phyloP scores from a whole-genome alignment of 2,113 vertebrate species.

The Gallinago undulata region DNA sequence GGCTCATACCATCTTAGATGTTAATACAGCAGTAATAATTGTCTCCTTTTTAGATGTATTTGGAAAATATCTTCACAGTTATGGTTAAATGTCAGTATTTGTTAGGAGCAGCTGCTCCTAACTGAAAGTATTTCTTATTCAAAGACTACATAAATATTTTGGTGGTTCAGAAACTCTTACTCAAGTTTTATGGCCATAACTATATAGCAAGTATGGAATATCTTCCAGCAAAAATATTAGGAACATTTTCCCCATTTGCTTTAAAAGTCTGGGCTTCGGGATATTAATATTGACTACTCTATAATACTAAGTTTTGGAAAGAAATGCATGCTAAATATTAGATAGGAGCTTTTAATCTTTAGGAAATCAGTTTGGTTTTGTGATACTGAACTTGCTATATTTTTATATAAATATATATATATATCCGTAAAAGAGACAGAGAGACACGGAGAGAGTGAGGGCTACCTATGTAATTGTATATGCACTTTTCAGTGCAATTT shows the following conservation, averaged over 20 bases:
- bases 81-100: neutral
- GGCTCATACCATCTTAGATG: neutral
- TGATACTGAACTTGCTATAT: neutral
- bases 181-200: neutral
- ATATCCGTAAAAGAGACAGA: neutral
- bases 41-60: neutral
- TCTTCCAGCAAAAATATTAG: neutral
- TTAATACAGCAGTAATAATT: slow-evolving; percentile 5
- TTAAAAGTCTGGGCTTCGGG: neutral
- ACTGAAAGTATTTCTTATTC: neutral
- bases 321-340: neutral
- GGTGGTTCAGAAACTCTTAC: neutral
- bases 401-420: neutral
- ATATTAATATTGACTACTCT: neutral
- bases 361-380: neutral
- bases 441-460: neutral
- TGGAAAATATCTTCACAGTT: neutral
- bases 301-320: neutral
- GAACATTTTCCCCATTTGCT: neutral
- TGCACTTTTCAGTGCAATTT: neutral
- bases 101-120: neutral
- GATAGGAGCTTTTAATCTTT: neutral
- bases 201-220: neutral
- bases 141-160: neutral
- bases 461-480: neutral